Evolutionary conservation across 2,797 vertebrate species (phyloP).

Genomic region (Tadarida brasiliensis): DNA sequence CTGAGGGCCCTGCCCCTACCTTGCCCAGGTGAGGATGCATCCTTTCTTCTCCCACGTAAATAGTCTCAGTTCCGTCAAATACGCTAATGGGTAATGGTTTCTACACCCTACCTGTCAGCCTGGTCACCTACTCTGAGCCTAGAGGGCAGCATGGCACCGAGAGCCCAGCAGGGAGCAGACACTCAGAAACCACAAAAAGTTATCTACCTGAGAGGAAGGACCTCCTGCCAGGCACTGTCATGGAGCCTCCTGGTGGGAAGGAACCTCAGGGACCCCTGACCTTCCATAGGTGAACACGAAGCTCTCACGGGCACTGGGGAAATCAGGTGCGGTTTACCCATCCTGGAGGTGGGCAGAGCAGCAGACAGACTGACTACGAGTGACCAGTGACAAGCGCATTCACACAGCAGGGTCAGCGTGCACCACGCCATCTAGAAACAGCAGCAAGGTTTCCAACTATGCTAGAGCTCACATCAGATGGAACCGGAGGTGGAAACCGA

Average conservation of each 20-base stretch:
- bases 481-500: conserved; percentile 8
- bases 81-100: neutral
- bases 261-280: neutral
- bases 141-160: neutral
- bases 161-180: neutral
- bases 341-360: neutral
- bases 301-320: neutral
- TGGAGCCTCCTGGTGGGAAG: neutral
- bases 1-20: neutral
- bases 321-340: neutral
- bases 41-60: neutral
- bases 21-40: neutral
- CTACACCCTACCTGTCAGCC: neutral
- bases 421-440: neutral
- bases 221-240: neutral
- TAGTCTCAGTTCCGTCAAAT: neutral
- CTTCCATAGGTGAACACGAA: neutral
- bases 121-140: neutral
- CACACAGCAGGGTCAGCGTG: neutral
- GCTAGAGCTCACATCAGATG: conserved; percentile 35
- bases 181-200: neutral
- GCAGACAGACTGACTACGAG: neutral
- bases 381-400: neutral
- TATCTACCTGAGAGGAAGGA: neutral
- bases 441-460: neutral